phyloP scores from a whole-genome alignment of 35 echinoderm and acorn worm genomes.

The Acanthaster planci region DNA sequence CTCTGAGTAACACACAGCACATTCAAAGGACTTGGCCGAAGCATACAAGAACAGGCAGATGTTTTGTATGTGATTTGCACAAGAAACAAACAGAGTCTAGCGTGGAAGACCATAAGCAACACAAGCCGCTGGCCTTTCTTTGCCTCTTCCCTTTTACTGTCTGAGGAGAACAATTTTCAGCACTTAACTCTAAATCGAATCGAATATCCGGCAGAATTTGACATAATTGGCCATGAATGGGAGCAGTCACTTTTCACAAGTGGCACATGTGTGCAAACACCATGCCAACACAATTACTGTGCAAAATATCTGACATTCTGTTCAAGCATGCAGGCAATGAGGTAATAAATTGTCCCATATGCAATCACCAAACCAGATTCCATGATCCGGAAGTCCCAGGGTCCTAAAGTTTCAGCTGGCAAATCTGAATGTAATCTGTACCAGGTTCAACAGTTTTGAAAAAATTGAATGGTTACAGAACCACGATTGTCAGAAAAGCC shows the following conservation, averaged over 20 bases:
- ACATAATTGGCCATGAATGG: slow-evolving; percentile 11
- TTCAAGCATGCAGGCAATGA: not conserved
- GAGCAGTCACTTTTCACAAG: not conserved
- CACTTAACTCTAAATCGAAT: not conserved
- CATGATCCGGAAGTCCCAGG: not conserved
- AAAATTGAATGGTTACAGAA: not conserved
- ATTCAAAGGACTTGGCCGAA: not conserved
- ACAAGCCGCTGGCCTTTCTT: not conserved
- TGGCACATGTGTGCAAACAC: not conserved
- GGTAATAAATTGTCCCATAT: not conserved
- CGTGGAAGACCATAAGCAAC: not conserved
- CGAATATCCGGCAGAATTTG: not conserved
- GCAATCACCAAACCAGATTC: not conserved
- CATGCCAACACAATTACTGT: slow-evolving; percentile 2
- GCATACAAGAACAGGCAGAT: not conserved
- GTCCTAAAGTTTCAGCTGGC: not conserved
- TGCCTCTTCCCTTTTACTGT: not conserved
- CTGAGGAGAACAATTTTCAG: not conserved
- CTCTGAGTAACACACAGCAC: not conserved
- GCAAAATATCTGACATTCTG: not conserved
- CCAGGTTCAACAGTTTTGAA: not conserved
- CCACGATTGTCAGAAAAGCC: not conserved
- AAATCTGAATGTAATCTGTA: not conserved
- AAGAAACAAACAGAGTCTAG: not conserved
- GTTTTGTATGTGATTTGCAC: not conserved